Base-by-base conservation (phyloP, 2,888 invertebrate species). In the Erebia ligea region DNA sequence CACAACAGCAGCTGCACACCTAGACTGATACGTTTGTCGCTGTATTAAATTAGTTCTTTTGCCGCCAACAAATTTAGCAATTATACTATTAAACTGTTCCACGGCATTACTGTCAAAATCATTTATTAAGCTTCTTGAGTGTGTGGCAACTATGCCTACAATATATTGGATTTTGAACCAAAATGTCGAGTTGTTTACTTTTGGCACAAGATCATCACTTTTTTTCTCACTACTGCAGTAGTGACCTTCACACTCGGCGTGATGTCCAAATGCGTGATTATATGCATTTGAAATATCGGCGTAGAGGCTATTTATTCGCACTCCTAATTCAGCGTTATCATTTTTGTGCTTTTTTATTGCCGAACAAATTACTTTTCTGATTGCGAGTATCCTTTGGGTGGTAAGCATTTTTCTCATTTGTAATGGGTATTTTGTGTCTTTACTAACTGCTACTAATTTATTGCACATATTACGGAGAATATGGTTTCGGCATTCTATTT, bases 1-100 rank as follows among this genome's bases (percentile, higher is more conserved):
- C 15, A 83, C 72, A 11, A 76, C 80, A 19, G 85, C 81, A 61
- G 79, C 80, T 25, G 75, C 70, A 50, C 78, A 81, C 67, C 84
- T 73, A 45, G 76, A 75, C 75, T 80, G 67, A 71, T 84, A 86
- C 2, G 78, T 78, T 5, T 59, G 56, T 45, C 64, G 63, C 11
- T 63, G 48, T 3, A 64, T 50, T 57, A 77, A 80, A 72, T 84
- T 82, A 3, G 83, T 75, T 62, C 82, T 68, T 75, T 84, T 84
- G 34, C 82, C 83, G 25, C 80, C 79, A 42, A 81, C 77, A 48
- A 48, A 48, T 48, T 48, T 48, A 13, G 48, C 48, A 48, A 48
- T 48, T 13, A 48, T 48, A 13, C 75, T 76, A 66, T 81, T 80
- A 68, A 75, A 85, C 15, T 68, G 70, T 74, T 84, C 82, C 5